phyloP scores from a whole-genome alignment of 2,113 vertebrate species.

The Fregetta grallaria region DNA sequence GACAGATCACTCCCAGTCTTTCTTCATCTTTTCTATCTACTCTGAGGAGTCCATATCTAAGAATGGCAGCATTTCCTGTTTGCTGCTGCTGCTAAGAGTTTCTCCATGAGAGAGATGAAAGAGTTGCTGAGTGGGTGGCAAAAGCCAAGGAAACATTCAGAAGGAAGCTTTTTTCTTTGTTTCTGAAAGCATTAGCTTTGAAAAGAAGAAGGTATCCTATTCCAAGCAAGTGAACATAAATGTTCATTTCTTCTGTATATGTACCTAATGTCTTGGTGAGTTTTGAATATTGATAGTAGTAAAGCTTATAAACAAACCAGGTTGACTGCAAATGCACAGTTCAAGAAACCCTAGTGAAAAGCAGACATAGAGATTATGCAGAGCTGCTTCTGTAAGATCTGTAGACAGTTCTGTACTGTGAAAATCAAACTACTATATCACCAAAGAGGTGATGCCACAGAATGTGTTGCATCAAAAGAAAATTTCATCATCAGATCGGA shows the following conservation, averaged over 20 bases:
- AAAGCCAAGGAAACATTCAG: neutral
- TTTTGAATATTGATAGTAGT: neutral
- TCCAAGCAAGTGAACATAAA: neutral
- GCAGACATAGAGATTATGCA: neutral
- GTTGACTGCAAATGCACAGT: neutral
- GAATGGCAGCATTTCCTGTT: neutral
- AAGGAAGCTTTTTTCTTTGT: neutral
- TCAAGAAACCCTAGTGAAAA: neutral
- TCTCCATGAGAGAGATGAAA: neutral
- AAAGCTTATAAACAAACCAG: neutral
- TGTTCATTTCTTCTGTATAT: neutral
- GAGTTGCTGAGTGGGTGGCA: neutral
- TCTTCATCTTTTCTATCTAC: neutral
- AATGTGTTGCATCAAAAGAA: neutral
- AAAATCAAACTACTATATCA: neutral
- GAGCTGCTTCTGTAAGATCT: neutral
- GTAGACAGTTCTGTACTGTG: neutral
- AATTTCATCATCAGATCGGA: neutral
- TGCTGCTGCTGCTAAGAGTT: neutral
- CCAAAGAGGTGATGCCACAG: neutral
- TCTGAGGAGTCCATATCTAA: neutral
- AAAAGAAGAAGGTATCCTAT: neutral
- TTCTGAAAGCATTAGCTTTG: neutral
- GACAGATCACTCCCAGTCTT: neutral
- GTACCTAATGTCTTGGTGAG: neutral